Percentiles rank a stretch among this genome's conserved stretches.
These are phyloP conservation scores for Pavo muticus DNA, from an alignment of 2,113 vertebrate genomes.

Conservation along the genomic window DNA sequence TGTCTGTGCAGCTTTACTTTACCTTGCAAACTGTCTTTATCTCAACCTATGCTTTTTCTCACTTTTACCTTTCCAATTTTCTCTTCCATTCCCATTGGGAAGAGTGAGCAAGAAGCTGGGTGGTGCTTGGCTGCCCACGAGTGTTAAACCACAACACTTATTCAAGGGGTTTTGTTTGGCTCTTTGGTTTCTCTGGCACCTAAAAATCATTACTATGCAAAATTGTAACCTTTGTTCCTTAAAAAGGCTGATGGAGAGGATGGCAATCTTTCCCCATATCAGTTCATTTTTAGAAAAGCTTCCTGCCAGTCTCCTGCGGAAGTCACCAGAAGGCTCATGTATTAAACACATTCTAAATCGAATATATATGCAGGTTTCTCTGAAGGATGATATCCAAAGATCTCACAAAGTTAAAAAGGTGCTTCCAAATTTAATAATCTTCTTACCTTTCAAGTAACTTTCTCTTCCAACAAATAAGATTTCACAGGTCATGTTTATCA, in stretches of 20 bases:
- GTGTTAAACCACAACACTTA: neutral
- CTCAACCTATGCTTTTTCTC: neutral
- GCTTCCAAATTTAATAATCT: constrained; percentile 4
- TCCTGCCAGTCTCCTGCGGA: neutral
- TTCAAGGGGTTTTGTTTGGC: neutral
- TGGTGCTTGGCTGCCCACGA: neutral
- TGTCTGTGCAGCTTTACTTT: neutral
- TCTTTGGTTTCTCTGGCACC: neutral
- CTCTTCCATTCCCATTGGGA: rapidly evolving
- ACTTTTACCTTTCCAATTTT: neutral
- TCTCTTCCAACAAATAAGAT: neutral
- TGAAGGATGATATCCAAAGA: neutral
- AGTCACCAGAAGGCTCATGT: neutral
- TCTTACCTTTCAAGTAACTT: neutral
- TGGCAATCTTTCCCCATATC: neutral
- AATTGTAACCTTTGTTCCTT: neutral
- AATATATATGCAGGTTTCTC: neutral
- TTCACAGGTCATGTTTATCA: neutral
- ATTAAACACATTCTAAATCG: neutral
- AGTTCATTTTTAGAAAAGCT: neutral
- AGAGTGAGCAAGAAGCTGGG: rapidly evolving
- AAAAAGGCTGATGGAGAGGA: neutral
- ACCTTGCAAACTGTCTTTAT: neutral
- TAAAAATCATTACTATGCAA: neutral
- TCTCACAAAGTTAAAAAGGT: neutral